Percentiles rank a stretch among this genome's conserved stretches.
These are phyloP conservation scores for Nemotelus nigrinus DNA, from an alignment of 2,888 invertebrate species.

Conservation along the genomic window DNA sequence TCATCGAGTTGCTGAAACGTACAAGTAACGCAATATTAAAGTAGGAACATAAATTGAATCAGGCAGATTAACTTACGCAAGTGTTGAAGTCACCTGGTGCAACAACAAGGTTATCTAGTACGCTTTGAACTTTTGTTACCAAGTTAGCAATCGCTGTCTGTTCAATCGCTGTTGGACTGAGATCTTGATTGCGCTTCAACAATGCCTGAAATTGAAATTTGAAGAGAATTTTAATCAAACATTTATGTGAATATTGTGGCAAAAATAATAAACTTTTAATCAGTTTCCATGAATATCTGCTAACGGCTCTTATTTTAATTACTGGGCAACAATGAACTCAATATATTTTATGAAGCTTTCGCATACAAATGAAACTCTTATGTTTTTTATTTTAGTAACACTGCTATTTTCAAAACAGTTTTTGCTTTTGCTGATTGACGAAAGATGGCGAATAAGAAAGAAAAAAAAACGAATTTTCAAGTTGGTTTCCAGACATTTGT, in stretches of 20 bases:
- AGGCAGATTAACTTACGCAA: constrained; percentile 77
- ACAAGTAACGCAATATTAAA: not conserved
- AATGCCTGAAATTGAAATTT: constrained; percentile 73
- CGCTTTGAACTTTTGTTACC: constrained; percentile 94
- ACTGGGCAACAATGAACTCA: too few species aligned
- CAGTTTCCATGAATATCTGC: not conserved
- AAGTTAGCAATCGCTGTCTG: constrained; percentile 92
- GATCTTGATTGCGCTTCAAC: constrained; percentile 89
- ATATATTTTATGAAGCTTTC: too few species aligned
- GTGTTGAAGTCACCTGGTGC: constrained; percentile 94
- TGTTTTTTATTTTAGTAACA: too few species aligned
- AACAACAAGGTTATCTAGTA: constrained; percentile 92
- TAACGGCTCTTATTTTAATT: not conserved
- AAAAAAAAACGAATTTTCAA: too few species aligned
- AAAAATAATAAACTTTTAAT: too few species aligned
- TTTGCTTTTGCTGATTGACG: too few species aligned
- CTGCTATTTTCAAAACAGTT: too few species aligned
- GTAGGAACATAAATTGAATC: constrained; percentile 1
- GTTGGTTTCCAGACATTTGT: too few species aligned
- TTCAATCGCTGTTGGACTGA: constrained; percentile 90
- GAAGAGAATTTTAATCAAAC: too few species aligned
- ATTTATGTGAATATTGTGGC: constrained; percentile 10
- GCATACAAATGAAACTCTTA: too few species aligned
- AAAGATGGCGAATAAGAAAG: too few species aligned
- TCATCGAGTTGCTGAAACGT: constrained; percentile 78